Evolutionary conservation across 1,140 invertebrate genomes (phyloP).

Genomic region (Drosophila tsacasi): DNA sequence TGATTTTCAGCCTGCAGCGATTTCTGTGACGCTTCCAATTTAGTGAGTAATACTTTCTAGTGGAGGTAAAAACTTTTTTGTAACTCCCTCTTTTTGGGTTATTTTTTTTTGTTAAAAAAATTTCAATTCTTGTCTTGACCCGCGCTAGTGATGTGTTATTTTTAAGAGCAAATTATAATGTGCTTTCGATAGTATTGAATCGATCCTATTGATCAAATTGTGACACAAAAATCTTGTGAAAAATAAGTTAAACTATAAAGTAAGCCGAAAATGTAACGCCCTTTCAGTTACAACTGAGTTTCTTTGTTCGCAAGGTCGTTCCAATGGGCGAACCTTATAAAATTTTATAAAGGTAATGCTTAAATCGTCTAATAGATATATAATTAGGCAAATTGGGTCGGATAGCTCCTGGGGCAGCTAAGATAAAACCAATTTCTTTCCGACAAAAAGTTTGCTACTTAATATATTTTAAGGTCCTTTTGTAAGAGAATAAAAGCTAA

Average conservation of each 20-base stretch:
- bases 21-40: constrained; percentile 2
- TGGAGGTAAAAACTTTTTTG: not conserved
- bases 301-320: not conserved
- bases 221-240: constrained; percentile 18
- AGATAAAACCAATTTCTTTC: not conserved
- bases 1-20: not conserved
- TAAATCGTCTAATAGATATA: not conserved
- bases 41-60: constrained; percentile 34
- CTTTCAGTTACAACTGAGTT: constrained; percentile 2
- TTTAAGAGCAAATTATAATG: constrained; percentile 3
- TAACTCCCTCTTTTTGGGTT: not conserved
- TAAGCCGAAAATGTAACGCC: not conserved
- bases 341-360: not conserved
- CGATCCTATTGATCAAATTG: constrained; percentile 9
- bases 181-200: constrained; percentile 17
- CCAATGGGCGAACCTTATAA: not conserved
- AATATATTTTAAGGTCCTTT: constrained; percentile 7
- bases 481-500: constrained; percentile 2
- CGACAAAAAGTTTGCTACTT: not conserved
- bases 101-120: not conserved
- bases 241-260: constrained; percentile 3
- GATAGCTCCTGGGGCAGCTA: constrained; percentile 9
- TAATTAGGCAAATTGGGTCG: not conserved
- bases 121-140: not conserved
- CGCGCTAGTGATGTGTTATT: constrained; percentile 8